These are phyloP conservation scores for Priocnemis perturbator DNA, from an alignment of 2,888 invertebrate species.

Conservation along the genomic window DNA sequence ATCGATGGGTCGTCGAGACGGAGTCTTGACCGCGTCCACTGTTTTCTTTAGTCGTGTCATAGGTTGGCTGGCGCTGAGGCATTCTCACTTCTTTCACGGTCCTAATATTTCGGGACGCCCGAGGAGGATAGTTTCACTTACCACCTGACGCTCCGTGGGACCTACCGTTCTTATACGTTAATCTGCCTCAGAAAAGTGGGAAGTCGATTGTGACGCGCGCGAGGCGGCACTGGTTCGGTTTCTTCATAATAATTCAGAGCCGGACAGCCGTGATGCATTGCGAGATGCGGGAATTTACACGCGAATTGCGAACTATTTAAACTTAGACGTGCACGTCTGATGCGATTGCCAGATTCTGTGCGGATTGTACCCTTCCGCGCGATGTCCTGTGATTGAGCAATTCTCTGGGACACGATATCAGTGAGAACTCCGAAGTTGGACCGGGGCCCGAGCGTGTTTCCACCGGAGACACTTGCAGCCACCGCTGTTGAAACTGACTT, in stretches of 20 bases:
- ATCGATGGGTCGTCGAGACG: no score
- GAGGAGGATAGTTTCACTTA: constrained; percentile 34
- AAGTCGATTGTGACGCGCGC: background rate
- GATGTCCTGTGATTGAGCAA: constrained; percentile 12
- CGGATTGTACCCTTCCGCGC: constrained; percentile 1
- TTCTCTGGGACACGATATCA: constrained; percentile 5
- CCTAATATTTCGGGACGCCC: background rate
- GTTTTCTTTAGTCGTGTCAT: constrained; percentile 3
- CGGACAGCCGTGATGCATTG: background rate
- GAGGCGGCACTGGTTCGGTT: no score
- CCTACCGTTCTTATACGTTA: no score
- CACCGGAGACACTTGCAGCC: constrained; percentile 16
- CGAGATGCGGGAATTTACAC: background rate
- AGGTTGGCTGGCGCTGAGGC: constrained; percentile 3
- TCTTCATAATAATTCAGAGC: background rate
- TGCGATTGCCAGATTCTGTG: no score
- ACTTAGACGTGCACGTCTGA: no score
- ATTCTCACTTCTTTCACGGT: constrained; percentile 17
- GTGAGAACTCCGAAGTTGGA: constrained; percentile 3
- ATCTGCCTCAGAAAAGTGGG: no score
- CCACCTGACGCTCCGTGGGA: constrained; percentile 45
- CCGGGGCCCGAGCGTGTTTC: constrained; percentile 9
- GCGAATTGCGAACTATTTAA: no score
- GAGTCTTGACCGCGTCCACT: constrained; percentile 11
- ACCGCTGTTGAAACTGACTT: constrained; percentile 36